A percentile compares a stretch with the other conserved stretches of the same genome.
Evolutionary conservation across 2,797 vertebrate genomes (phyloP).

Genomic region (Cheirogaleus major): DNA sequence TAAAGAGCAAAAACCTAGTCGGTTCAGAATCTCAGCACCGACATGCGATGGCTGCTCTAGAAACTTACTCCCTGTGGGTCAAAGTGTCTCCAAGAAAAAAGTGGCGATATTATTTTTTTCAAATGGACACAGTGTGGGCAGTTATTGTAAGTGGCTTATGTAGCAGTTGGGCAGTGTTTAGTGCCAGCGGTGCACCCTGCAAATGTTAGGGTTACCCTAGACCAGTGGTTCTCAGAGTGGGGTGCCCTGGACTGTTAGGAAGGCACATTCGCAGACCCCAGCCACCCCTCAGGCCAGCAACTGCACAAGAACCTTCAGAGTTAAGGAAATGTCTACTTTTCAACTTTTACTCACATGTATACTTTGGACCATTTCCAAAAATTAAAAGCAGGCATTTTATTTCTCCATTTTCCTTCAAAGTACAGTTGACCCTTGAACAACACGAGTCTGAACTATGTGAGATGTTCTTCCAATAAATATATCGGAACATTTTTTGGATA

Average conservation of each 20-base stretch:
- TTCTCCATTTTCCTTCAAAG: neutral
- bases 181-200: accelerated
- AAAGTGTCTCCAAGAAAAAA: accelerated
- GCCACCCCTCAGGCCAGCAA: neutral
- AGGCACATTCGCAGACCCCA: accelerated
- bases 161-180: neutral
- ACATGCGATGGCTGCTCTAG: accelerated
- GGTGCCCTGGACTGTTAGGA: neutral
- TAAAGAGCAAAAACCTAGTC: neutral
- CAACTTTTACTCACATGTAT: too few species aligned
- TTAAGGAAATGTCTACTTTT: neutral
- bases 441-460: neutral
- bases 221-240: neutral
- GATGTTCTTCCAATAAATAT: neutral
- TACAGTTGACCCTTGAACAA: neutral
- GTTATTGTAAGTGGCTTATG: neutral
- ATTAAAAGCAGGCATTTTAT: neutral
- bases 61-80: accelerated
- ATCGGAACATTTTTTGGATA: neutral
- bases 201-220: neutral
- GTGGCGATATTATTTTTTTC: accelerated
- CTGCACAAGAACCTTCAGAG: neutral
- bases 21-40: neutral
- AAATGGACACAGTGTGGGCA: accelerated
- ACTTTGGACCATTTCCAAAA: too few species aligned